phyloP scores from a whole-genome alignment of 2,888 invertebrate species.

The Hirtodrosophila duncani region DNA sequence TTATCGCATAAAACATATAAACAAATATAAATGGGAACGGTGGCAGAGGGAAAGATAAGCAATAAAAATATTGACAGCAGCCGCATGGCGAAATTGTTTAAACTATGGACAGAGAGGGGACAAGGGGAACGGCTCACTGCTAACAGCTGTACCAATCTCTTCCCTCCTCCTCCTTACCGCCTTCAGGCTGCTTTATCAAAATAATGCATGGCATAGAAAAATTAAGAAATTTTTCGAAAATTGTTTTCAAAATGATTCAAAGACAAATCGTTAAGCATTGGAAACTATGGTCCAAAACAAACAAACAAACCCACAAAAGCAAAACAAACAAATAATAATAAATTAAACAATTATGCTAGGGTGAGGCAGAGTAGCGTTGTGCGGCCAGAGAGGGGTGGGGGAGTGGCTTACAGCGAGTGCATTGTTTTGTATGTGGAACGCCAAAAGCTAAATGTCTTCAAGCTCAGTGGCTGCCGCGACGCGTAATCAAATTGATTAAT shows the following conservation, averaged over 20 bases:
- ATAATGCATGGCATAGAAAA: slow-evolving; percentile 53
- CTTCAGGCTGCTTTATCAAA: not conserved
- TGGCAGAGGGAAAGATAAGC: slow-evolving; percentile 56
- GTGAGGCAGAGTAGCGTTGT: not conserved
- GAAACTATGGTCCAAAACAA: not conserved
- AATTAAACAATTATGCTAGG: slow-evolving; percentile 65
- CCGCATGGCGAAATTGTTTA: slow-evolving; percentile 64
- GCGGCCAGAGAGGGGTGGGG: not conserved
- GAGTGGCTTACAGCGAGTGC: slow-evolving; percentile 2
- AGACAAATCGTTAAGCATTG: slow-evolving; percentile 51
- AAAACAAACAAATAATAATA: slow-evolving; percentile 67
- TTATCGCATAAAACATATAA: not conserved
- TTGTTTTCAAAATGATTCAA: slow-evolving; percentile 55
- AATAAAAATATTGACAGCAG: slow-evolving; percentile 64
- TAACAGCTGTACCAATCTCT: not conserved
- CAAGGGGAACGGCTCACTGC: slow-evolving; percentile 2
- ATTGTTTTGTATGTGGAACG: slow-evolving; percentile 13
- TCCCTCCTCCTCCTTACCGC: not conserved
- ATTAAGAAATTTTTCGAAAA: slow-evolving; percentile 35
- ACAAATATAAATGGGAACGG: no score
- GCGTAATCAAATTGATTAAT: slow-evolving; percentile 70
- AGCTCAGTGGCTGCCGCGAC: slow-evolving; percentile 11
- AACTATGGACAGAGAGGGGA: slow-evolving; percentile 36
- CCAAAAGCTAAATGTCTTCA: slow-evolving; percentile 33
- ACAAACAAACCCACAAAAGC: slow-evolving; percentile 33